A percentile compares a stretch with the other conserved stretches of the same genome.
Conservation (phyloP, 2,888 invertebrate species). For the Chrysotoxum bicinctum region DNA sequence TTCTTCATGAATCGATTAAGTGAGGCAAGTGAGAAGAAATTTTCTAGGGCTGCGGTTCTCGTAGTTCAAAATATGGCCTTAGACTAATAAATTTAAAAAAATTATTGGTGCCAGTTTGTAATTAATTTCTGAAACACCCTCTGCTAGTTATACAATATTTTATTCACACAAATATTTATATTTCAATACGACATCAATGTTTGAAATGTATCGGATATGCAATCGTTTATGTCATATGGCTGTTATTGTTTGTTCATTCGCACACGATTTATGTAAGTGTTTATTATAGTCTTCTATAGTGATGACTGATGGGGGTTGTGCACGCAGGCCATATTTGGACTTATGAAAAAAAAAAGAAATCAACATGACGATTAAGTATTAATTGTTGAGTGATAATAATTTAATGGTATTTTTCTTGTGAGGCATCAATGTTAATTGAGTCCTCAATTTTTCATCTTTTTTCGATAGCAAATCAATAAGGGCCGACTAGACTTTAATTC, state of each 20-base stretch:
- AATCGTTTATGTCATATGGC: constrained; percentile 48
- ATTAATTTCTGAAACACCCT: background rate
- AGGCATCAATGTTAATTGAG: no score
- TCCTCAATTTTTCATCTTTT: no score
- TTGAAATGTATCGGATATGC: constrained; percentile 44
- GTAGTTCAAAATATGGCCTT: no score
- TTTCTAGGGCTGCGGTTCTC: no score
- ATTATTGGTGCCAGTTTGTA: no score
- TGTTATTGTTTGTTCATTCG: constrained; percentile 51
- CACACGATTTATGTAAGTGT: constrained; percentile 47
- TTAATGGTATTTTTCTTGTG: background rate
- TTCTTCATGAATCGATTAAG: no score
- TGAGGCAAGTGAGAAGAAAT: no score
- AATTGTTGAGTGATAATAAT: background rate
- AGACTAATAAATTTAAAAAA: no score
- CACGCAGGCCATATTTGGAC: background rate
- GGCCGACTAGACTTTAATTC: no score
- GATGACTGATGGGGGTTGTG: background rate
- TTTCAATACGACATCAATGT: constrained; percentile 1
- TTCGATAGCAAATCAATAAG: no score
- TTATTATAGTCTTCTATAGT: constrained; percentile 14
- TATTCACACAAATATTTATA: background rate
- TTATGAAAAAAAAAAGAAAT: background rate
- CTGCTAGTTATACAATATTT: background rate
- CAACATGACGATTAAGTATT: background rate